A percentile compares a stretch with the other conserved stretches of the same genome.
phyloP scores from a whole-genome alignment of 1,140 invertebrate species.

The Andricus grossulariae region DNA sequence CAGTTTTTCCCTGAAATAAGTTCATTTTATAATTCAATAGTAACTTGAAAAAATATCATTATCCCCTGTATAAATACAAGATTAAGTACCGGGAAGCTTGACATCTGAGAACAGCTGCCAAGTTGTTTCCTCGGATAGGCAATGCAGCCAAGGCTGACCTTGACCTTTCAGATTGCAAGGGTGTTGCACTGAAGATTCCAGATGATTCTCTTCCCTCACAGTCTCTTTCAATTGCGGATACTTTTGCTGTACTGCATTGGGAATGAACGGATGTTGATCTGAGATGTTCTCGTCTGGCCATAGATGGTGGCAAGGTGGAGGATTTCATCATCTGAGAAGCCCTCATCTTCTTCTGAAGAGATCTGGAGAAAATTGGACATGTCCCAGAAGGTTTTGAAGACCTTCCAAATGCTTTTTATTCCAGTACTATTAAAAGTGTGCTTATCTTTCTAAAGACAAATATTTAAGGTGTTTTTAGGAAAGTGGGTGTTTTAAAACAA shows the following conservation, averaged over 20 bases:
- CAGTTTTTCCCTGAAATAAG: constrained; percentile 76
- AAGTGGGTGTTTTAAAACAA: too few species aligned
- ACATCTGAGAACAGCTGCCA: constrained; percentile 83
- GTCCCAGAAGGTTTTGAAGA: not conserved
- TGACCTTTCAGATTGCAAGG: constrained; percentile 65
- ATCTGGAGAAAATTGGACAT: constrained; percentile 66
- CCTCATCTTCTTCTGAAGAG: constrained; percentile 81
- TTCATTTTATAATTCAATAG: constrained; percentile 5
- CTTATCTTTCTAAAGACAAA: too few species aligned
- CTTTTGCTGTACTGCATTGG: constrained; percentile 64
- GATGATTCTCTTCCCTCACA: constrained; percentile 37
- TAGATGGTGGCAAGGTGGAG: constrained; percentile 81
- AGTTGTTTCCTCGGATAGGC: constrained; percentile 79
- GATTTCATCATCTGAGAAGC: constrained; percentile 82
- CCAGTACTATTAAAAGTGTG: too few species aligned
- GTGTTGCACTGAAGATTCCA: constrained; percentile 47
- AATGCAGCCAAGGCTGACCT: constrained; percentile 71
- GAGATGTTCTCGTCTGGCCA: constrained; percentile 80
- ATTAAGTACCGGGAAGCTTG: constrained; percentile 78
- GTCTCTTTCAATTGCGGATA: constrained; percentile 63
- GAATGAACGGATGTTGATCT: constrained; percentile 71
- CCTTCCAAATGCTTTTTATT: too few species aligned
- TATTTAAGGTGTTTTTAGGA: too few species aligned
- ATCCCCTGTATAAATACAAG: not conserved
- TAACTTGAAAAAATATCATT: not conserved